Evolutionary conservation across 2,888 invertebrate species (phyloP).

Genomic region (Gibbula magus): DNA sequence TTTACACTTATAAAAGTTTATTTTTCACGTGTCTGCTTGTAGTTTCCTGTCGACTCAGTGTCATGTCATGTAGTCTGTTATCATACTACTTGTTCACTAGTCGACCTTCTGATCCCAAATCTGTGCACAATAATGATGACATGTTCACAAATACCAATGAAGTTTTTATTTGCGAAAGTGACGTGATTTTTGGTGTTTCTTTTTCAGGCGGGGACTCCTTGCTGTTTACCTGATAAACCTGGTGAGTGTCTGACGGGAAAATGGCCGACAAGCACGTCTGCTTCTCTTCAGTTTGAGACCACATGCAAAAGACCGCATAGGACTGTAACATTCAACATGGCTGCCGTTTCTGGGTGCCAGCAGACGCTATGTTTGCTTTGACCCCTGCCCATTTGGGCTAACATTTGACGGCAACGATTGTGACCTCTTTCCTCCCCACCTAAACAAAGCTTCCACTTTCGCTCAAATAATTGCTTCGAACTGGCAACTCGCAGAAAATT

Average conservation of each 20-base stretch:
- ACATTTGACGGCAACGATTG: neutral
- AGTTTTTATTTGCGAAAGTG: conserved; percentile 32
- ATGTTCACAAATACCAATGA: conserved; percentile 21
- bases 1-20: neutral
- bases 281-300: conserved; percentile 10
- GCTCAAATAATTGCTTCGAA: conserved; percentile 17
- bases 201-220: conserved; percentile 82
- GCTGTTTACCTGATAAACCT: conserved; percentile 89
- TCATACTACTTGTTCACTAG: neutral
- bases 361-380: conserved; percentile 16
- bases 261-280: conserved; percentile 3
- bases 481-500: conserved; percentile 8
- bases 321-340: conserved; percentile 29
- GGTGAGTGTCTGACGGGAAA: conserved; percentile 75
- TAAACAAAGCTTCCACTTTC: conserved; percentile 20
- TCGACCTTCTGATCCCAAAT: neutral
- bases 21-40: neutral
- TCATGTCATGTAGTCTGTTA: neutral
- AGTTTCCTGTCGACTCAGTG: neutral
- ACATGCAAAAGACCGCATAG: conserved; percentile 23
- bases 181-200: conserved; percentile 39
- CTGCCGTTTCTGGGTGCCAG: neutral
- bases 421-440: conserved; percentile 12
- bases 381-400: conserved; percentile 14
- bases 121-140: conserved; percentile 1